Evolutionary conservation across 2,888 invertebrate genomes (phyloP).

Genomic region (Ophonus ardosiacus): DNA sequence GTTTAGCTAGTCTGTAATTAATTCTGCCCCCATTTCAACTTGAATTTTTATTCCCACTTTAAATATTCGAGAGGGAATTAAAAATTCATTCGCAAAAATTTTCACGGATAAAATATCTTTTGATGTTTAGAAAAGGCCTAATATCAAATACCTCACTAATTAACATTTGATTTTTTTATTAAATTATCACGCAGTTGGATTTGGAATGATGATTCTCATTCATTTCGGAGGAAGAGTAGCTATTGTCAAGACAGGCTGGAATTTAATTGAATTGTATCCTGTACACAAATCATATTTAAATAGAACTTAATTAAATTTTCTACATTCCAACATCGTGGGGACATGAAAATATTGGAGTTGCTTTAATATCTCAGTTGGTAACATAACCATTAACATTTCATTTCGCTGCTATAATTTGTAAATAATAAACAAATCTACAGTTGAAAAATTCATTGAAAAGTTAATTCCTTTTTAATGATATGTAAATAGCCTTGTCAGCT

Average conservation of each 20-base stretch:
- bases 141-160: constrained; percentile 14
- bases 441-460: not conserved
- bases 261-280: constrained; percentile 57
- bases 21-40: constrained; percentile 24
- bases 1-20: constrained; percentile 26
- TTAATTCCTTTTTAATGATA: not conserved
- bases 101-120: constrained; percentile 1
- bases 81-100: constrained; percentile 37
- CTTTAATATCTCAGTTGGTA: constrained; percentile 15
- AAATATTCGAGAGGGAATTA: constrained; percentile 6
- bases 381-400: not conserved
- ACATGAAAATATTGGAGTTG: constrained; percentile 19
- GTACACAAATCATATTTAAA: constrained; percentile 61
- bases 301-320: constrained; percentile 57
- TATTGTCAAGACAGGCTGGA: constrained; percentile 41
- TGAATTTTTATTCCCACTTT: constrained; percentile 27
- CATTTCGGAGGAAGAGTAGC: constrained; percentile 13
- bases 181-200: constrained; percentile 7
- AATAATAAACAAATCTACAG: not conserved
- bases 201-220: not conserved
- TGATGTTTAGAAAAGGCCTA: constrained; percentile 13
- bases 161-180: constrained; percentile 4
- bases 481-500: not conserved
- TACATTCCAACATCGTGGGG: constrained; percentile 28
- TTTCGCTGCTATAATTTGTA: not conserved